A percentile compares a stretch with the other conserved stretches of the same genome.
These are phyloP conservation scores for Sapajus apella DNA, from an alignment of 2,113 vertebrate species.

Conservation along the genomic window DNA sequence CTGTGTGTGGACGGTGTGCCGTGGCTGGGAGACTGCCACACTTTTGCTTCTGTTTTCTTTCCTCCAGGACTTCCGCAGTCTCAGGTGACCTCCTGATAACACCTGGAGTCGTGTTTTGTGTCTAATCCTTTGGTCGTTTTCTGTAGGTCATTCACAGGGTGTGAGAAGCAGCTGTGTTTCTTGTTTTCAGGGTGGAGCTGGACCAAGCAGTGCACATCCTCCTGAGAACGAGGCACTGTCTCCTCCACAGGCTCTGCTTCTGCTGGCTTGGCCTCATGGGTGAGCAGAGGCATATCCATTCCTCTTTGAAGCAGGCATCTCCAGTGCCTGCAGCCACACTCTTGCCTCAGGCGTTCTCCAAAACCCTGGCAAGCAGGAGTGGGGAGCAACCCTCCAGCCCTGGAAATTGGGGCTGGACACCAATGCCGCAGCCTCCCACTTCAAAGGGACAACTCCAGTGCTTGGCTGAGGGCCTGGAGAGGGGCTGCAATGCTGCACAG, in stretches of 20 bases:
- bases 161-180: rapidly evolving
- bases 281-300: background rate
- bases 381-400: rapidly evolving
- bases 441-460: background rate
- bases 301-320: rapidly evolving
- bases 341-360: rapidly evolving
- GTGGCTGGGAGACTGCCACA: rapidly evolving
- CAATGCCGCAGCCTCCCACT: background rate
- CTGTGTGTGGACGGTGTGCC: rapidly evolving
- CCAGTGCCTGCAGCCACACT: rapidly evolving
- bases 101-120: no score
- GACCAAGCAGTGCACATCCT: rapidly evolving
- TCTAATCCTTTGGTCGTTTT: rapidly evolving
- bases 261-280: no score
- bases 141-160: rapidly evolving
- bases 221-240: rapidly evolving
- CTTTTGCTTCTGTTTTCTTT: background rate
- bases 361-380: background rate
- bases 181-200: rapidly evolving
- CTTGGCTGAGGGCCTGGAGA: rapidly evolving
- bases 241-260: background rate
- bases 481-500: rapidly evolving
- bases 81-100: background rate
- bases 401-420: background rate
- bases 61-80: background rate